A percentile compares a stretch with the other conserved stretches of the same genome.
Evolutionary conservation across 2,113 vertebrate genomes (phyloP).

Genomic region (Anoplopoma fimbria): DNA sequence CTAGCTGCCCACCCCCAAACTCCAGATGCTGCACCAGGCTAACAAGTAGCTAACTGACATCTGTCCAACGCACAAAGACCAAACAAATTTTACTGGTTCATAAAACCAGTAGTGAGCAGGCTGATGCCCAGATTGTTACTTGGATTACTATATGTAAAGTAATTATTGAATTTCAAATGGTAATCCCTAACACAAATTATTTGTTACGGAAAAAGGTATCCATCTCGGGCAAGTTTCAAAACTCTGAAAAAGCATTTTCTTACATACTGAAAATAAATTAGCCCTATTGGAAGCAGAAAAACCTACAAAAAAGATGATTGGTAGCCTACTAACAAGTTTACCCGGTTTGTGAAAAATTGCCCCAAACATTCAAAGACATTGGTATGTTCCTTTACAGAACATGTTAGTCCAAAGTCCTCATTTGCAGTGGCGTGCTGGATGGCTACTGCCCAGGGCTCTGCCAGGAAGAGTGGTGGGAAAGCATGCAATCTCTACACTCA

Average conservation of each 20-base stretch:
- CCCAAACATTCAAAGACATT: background rate
- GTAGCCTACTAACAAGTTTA: background rate
- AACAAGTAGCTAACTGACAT: too few species aligned
- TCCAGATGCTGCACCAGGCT: too few species aligned
- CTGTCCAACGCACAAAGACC: too few species aligned
- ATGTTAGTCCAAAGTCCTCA: slow-evolving; percentile 18
- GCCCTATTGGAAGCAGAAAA: background rate
- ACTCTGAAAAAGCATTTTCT: background rate
- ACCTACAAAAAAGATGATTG: background rate
- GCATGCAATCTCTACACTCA: slow-evolving; percentile 29
- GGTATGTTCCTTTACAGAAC: slow-evolving; percentile 6
- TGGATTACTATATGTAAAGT: too few species aligned
- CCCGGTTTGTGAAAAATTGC: background rate
- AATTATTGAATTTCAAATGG: too few species aligned
- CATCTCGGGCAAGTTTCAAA: too few species aligned
- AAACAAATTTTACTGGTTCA: too few species aligned
- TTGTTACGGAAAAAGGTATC: too few species aligned
- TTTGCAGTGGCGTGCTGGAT: slow-evolving; percentile 18
- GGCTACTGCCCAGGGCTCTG: slow-evolving; percentile 29
- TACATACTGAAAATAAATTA: background rate
- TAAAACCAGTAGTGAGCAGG: too few species aligned
- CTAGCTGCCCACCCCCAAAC: too few species aligned
- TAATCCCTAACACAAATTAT: too few species aligned
- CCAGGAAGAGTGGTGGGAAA: slow-evolving; percentile 26
- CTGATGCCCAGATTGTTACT: too few species aligned